Base-by-base conservation (phyloP, 2,888 invertebrate species). In the Ecdyonurus torrentis region DNA sequence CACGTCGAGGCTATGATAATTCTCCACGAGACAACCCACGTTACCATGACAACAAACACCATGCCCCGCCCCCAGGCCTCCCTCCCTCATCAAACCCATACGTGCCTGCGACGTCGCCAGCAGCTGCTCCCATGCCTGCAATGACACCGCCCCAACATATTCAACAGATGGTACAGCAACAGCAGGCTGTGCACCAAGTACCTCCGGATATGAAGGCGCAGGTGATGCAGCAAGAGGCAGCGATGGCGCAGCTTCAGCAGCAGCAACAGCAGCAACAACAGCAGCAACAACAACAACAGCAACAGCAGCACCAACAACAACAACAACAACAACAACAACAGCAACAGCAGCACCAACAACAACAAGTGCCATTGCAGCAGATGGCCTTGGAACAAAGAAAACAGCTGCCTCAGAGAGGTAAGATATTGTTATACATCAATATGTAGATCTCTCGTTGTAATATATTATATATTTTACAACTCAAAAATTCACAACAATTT, bases 321-420 rank as follows among this genome's bases (percentile, higher is more conserved):
- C n/a, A n/a, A n/a, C n/a, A n/a, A n/a, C n/a, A n/a, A n/a, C n/a
- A n/a, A n/a, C n/a, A n/a, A n/a, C n/a, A n/a, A n/a, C n/a, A n/a
- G n/a, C n/a, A n/a, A n/a, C n/a, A n/a, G n/a, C n/a, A n/a, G n/a
- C n/a, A n/a, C n/a, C n/a, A n/a, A n/a, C 71, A 66, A 62, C 68
- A 66, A 63, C 67, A 68, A n/a, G 68, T 68, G 50, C 67, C 69
- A 20, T 68, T 67, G 23, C 67, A 68, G 25, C 77, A 76, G 72
- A n/a, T n/a, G n/a, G n/a, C n/a, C n/a, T n/a, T n/a, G n/a, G n/a
- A n/a, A n/a, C n/a, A n/a, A n/a, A n/a, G n/a, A n/a, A n/a, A n/a
- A 5, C n/a, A n/a, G n/a, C 37, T 37, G 37, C 37, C 37, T 5
- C 37, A 37, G 37, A 37, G 37, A 15, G 37, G 37, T 37, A 15